phyloP scores from a whole-genome alignment of 2,113 vertebrate genomes.

The Limanda limanda region DNA sequence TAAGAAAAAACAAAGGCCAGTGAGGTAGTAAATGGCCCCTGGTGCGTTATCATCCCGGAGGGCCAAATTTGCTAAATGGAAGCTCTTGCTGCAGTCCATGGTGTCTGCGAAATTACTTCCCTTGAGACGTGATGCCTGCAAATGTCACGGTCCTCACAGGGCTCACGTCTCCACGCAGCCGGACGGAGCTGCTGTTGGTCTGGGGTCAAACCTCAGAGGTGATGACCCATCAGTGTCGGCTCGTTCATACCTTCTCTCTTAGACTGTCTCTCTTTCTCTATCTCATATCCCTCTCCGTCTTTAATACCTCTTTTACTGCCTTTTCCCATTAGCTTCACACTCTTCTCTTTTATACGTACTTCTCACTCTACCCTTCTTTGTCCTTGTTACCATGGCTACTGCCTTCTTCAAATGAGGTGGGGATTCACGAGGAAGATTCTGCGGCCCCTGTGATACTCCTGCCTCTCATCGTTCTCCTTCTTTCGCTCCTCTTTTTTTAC shows the following conservation, averaged over 20 bases:
- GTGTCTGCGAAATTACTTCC: slow-evolving; percentile 71
- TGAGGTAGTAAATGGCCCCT: slow-evolving; percentile 29
- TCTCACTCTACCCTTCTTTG: slow-evolving; percentile 53
- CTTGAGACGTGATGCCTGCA: slow-evolving; percentile 67
- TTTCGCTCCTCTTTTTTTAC: neutral
- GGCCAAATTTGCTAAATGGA: slow-evolving; percentile 68
- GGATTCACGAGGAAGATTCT: slow-evolving; percentile 41
- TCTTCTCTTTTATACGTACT: slow-evolving; percentile 37
- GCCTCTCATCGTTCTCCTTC: slow-evolving; percentile 47
- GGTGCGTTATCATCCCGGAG: slow-evolving; percentile 46
- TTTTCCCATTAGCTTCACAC: slow-evolving; percentile 1
- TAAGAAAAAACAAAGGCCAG: slow-evolving; percentile 32
- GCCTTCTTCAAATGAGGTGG: slow-evolving; percentile 39
- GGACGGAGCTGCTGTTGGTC: slow-evolving; percentile 57
- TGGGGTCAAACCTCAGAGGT: slow-evolving; percentile 61
- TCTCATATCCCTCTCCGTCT: slow-evolving; percentile 14
- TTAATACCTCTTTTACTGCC: neutral
- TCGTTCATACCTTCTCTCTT: slow-evolving; percentile 23
- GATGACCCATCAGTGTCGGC: slow-evolving; percentile 56
- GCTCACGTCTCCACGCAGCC: slow-evolving; percentile 60
- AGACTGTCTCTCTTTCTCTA: slow-evolving; percentile 29
- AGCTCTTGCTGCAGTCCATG: slow-evolving; percentile 38
- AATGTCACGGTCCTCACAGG: slow-evolving; percentile 64
- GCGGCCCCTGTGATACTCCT: slow-evolving; percentile 37
- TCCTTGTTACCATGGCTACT: slow-evolving; percentile 72